Percentiles rank a stretch among this genome's conserved stretches.
Evolutionary conservation across 2,888 invertebrate genomes (phyloP).

Genomic region (Pocota personata): DNA sequence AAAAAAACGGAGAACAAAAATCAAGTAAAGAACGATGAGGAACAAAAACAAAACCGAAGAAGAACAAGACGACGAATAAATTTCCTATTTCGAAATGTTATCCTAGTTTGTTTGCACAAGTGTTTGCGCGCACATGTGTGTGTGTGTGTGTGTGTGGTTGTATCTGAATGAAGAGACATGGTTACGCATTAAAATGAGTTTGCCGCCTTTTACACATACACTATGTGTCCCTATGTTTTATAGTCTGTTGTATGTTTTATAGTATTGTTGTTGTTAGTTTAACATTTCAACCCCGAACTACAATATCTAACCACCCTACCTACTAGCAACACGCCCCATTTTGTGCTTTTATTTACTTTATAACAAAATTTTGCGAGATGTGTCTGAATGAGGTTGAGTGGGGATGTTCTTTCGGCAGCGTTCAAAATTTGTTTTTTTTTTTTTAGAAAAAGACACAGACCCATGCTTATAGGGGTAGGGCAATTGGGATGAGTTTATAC

Average conservation of each 20-base stretch:
- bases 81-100: conserved; percentile 55
- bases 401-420: neutral
- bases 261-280: conserved; percentile 40
- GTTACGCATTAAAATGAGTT: conserved; percentile 50
- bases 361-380: conserved; percentile 26
- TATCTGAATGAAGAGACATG: conserved; percentile 25
- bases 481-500: neutral
- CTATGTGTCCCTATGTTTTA: conserved; percentile 5
- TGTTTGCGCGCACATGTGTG: neutral
- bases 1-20: neutral
- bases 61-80: neutral
- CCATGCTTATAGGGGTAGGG: neutral
- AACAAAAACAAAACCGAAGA: neutral
- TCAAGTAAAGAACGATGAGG: neutral
- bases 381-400: neutral
- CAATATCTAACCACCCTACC: neutral
- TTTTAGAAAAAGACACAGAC: neutral
- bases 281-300: conserved; percentile 37
- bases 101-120: conserved; percentile 49
- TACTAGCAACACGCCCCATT: neutral
- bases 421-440: neutral
- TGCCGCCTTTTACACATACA: neutral
- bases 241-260: conserved; percentile 43
- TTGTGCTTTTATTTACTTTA: conserved; percentile 45
- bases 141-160: conserved; percentile 12